Evolutionary conservation across 2,113 vertebrate species (phyloP).

Genomic region (Balaeniceps rex): DNA sequence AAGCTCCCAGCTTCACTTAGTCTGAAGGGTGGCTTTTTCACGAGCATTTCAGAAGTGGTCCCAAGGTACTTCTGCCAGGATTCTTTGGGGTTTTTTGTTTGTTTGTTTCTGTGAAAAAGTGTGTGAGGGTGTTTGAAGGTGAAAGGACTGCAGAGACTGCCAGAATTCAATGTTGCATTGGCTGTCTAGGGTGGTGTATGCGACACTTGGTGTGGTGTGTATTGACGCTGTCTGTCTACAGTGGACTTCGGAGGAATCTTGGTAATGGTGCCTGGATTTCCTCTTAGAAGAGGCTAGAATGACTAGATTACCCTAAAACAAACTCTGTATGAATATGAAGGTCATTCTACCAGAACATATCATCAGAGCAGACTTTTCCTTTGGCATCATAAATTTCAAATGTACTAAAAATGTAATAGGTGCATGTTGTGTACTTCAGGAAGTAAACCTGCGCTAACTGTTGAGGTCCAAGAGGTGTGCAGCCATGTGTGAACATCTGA

Average conservation of each 20-base stretch:
- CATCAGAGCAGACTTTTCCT: not conserved
- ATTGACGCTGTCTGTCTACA: rapidly evolving
- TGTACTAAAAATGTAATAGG: not conserved
- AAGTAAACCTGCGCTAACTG: not conserved
- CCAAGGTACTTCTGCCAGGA: not conserved
- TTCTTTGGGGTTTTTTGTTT: not conserved
- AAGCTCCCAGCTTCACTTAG: not conserved
- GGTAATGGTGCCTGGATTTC: not conserved
- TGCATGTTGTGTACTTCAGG: not conserved
- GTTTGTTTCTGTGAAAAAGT: not conserved
- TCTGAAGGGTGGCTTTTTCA: not conserved
- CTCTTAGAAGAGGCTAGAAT: not conserved
- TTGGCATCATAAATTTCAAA: not conserved
- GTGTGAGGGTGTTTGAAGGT: not conserved
- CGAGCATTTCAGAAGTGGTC: not conserved
- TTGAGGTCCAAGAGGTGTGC: not conserved
- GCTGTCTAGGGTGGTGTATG: not conserved
- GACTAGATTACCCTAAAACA: not conserved
- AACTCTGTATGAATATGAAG: not conserved
- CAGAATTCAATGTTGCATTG: not conserved
- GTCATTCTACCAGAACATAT: not conserved
- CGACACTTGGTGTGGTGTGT: not conserved
- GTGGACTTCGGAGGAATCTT: not conserved
- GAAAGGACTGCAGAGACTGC: not conserved
- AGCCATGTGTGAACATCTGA: not conserved